phyloP scores from a whole-genome alignment of 2,888 invertebrate genomes.

The Galerucella calmariensis region DNA sequence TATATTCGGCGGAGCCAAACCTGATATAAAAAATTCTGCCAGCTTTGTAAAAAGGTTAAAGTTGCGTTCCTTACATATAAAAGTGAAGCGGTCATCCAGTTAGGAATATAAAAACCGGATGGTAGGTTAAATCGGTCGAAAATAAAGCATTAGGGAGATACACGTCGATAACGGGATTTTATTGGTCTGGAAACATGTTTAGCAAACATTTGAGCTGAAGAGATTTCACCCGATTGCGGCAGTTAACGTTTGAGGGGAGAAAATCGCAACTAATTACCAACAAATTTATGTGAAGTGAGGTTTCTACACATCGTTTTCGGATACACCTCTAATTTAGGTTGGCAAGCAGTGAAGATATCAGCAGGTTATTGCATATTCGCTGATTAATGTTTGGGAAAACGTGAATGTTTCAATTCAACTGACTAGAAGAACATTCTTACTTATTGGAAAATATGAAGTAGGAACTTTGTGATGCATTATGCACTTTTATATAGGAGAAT shows the following conservation, averaged over 20 bases:
- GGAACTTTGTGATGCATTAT: no score
- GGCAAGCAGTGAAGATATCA: background rate
- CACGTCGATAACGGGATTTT: slow-evolving; percentile 34
- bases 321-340: slow-evolving; percentile 7
- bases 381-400: no score
- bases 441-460: no score
- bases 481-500: no score
- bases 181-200: slow-evolving; percentile 34
- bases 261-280: slow-evolving; percentile 26
- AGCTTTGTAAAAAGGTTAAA: slow-evolving; percentile 27
- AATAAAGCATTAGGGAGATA: slow-evolving; percentile 40
- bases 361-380: background rate
- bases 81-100: slow-evolving; percentile 34
- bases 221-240: slow-evolving; percentile 25
- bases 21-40: background rate
- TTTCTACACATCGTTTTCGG: slow-evolving; percentile 8
- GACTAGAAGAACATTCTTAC: no score
- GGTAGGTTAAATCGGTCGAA: slow-evolving; percentile 38
- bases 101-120: slow-evolving; percentile 36
- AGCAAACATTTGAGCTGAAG: slow-evolving; percentile 28
- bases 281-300: slow-evolving; percentile 22
- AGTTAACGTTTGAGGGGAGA: slow-evolving; percentile 25
- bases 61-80: slow-evolving; percentile 36
- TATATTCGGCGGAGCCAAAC: background rate
- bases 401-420: no score